These are phyloP conservation scores for Zosterops lateralis DNA, from an alignment of 2,113 vertebrate species.

Conservation along the genomic window DNA sequence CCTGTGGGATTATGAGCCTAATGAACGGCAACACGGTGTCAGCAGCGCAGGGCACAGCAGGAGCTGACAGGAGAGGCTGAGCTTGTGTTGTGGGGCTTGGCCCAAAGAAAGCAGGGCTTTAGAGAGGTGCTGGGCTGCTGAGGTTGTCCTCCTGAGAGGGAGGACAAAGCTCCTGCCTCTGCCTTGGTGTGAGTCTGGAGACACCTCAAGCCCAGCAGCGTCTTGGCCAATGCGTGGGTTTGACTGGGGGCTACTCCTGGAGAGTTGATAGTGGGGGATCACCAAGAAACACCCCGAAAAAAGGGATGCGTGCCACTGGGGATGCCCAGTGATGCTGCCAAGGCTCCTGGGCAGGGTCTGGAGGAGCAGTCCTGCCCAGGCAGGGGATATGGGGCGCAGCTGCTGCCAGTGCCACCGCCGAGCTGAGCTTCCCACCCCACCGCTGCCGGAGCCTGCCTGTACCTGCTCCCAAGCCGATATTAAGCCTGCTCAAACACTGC, in stretches of 20 bases:
- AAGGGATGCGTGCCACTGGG: background rate
- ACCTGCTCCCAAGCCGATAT: constrained; percentile 65
- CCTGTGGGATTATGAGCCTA: background rate
- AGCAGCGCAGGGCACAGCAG: rapidly evolving
- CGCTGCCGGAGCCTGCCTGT: constrained; percentile 57
- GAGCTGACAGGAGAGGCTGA: background rate
- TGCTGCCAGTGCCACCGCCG: background rate
- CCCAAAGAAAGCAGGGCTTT: background rate
- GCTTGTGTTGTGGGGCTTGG: background rate
- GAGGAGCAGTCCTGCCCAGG: background rate
- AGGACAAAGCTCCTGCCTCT: background rate
- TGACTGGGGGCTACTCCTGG: background rate
- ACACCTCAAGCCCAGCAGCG: rapidly evolving
- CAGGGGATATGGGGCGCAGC: background rate
- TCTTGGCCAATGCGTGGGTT: rapidly evolving
- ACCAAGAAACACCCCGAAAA: background rate
- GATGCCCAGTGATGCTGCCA: background rate
- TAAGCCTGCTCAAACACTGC: constrained; percentile 65
- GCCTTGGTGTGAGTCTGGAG: background rate
- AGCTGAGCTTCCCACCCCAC: constrained; percentile 22
- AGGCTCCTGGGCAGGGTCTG: background rate
- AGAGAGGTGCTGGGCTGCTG: background rate
- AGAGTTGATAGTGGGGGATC: background rate
- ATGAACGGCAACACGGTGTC: rapidly evolving
- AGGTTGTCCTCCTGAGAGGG: background rate